Evolutionary conservation across 2,797 vertebrate species (phyloP).

Genomic region (Acanthurus tractus): DNA sequence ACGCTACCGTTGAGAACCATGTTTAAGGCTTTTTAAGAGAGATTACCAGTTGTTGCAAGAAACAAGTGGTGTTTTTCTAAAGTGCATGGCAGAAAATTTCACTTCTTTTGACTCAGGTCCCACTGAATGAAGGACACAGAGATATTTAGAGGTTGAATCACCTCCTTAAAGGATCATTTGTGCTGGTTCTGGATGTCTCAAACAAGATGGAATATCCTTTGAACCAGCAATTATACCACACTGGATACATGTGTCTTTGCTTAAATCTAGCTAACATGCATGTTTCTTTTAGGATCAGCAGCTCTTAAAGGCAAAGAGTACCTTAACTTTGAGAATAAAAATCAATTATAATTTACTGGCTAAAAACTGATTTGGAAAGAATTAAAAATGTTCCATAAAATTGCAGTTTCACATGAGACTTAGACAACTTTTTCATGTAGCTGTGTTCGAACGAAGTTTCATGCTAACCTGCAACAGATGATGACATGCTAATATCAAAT

Average conservation of each 20-base stretch:
- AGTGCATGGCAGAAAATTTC: constrained; percentile 32
- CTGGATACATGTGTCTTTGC: neutral
- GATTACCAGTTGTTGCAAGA: constrained; percentile 62
- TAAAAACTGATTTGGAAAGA: neutral
- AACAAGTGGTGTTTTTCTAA: constrained; percentile 52
- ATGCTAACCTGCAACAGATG: no score
- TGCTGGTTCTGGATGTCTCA: neutral
- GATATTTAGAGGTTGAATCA: neutral
- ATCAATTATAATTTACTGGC: no score
- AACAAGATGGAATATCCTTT: neutral
- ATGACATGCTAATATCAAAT: no score
- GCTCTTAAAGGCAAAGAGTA: neutral
- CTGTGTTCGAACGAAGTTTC: no score
- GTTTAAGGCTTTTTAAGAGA: constrained; percentile 62
- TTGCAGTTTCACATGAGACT: no score
- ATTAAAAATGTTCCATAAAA: no score
- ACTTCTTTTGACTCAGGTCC: neutral
- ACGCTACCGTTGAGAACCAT: constrained; percentile 21
- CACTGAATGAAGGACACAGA: neutral
- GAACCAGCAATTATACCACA: neutral
- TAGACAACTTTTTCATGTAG: no score
- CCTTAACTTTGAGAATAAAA: no score
- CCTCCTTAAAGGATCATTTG: constrained; percentile 5
- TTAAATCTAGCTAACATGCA: no score
- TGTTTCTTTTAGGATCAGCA: neutral